Conservation (phyloP, 2,113 vertebrate genomes). For the Numida meleagris region DNA sequence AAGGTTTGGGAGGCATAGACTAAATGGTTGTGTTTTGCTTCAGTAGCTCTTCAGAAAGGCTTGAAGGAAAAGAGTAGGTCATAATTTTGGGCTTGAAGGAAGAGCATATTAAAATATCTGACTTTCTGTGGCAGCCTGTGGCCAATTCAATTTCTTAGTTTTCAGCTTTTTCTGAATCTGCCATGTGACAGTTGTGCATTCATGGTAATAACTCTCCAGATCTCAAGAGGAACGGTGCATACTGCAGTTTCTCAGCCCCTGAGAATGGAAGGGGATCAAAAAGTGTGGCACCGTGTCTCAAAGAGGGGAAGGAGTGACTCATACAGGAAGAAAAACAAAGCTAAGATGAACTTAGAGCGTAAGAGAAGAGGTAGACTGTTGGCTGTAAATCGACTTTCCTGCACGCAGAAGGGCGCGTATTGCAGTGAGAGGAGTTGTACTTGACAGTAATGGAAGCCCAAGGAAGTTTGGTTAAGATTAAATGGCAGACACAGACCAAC, state of each 20-base stretch:
- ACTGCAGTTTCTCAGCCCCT: neutral
- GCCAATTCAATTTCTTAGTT: neutral
- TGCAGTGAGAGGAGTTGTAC: neutral
- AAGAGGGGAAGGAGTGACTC: constrained; percentile 39
- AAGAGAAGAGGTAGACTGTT: neutral
- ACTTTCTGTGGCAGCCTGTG: neutral
- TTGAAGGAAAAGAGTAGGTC: neutral
- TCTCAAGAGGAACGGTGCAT: neutral
- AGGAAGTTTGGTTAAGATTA: constrained; percentile 63
- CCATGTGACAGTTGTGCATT: neutral
- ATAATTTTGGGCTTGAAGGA: neutral
- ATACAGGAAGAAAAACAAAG: constrained; percentile 51
- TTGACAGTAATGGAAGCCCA: constrained; percentile 5
- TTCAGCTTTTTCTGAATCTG: neutral
- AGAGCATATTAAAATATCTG: neutral
- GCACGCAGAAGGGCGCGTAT: neutral
- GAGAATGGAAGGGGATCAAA: neutral
- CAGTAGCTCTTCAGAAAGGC: neutral
- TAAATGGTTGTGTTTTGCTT: neutral
- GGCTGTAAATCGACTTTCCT: neutral
- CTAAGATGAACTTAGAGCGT: neutral
- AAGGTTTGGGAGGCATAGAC: neutral
- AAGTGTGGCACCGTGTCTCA: neutral
- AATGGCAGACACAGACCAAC: constrained; percentile 16
- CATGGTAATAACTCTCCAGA: neutral